Percentiles rank a stretch among this genome's conserved stretches.
Evolutionary conservation across 2,797 vertebrate genomes (phyloP).

Genomic region (Okamejei kenojei): DNA sequence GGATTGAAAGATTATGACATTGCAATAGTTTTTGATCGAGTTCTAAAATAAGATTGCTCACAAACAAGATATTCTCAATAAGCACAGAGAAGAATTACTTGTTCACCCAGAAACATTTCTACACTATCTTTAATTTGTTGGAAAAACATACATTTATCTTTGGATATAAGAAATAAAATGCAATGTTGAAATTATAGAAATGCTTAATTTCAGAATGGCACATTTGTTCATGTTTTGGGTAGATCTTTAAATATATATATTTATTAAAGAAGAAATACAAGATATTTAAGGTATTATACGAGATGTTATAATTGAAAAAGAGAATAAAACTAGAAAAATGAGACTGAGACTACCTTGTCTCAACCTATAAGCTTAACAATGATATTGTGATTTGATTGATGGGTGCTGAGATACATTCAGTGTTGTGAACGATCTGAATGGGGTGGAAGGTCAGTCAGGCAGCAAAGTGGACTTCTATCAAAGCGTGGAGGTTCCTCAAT

Average conservation of each 20-base stretch:
- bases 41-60: not conserved
- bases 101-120: not conserved
- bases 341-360: constrained; percentile 3
- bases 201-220: not conserved
- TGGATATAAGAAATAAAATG: not conserved
- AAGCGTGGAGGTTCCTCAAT: constrained; percentile 37
- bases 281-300: not conserved
- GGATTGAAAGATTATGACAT: not conserved
- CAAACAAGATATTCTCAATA: not conserved
- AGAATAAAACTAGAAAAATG: constrained; percentile 24
- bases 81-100: not conserved
- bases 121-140: not conserved
- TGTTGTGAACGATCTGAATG: constrained; percentile 31
- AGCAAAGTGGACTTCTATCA: constrained; percentile 37
- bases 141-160: not conserved
- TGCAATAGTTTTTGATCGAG: not conserved
- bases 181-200: not conserved
- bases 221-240: not conserved
- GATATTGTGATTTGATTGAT: constrained; percentile 37
- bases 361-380: constrained; percentile 16
- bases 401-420: not conserved
- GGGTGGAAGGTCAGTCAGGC: constrained; percentile 35
- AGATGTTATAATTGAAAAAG: constrained; percentile 13
- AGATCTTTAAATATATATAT: not conserved
- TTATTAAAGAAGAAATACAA: too few relatives aligned